These are phyloP conservation scores for Phoeniculus purpureus DNA, from an alignment of 2,797 vertebrate genomes.

Conservation along the genomic window DNA sequence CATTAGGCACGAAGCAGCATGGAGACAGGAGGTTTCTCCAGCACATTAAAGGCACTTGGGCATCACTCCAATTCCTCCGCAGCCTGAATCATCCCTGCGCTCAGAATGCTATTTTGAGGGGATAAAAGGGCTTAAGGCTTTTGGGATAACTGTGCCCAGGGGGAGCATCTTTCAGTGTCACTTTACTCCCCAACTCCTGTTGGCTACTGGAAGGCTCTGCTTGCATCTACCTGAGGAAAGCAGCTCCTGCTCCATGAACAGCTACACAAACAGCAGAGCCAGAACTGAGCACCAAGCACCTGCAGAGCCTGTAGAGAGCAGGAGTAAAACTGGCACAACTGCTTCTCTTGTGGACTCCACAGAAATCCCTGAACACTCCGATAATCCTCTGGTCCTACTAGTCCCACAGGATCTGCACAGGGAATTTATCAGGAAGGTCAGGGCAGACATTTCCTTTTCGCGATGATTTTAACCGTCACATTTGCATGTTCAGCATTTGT, in stretches of 20 bases:
- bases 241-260: neutral
- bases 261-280: neutral
- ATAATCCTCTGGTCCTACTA: neutral
- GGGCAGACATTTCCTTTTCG: neutral
- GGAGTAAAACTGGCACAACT: neutral
- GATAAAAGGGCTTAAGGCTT: conserved; percentile 48
- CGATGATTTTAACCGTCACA: neutral
- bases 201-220: neutral
- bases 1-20: neutral
- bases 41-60: conserved; percentile 61
- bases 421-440: neutral
- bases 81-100: neutral
- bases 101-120: neutral
- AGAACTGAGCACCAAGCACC: neutral
- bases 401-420: conserved; percentile 9
- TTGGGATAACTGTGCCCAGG: neutral
- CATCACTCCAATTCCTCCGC: neutral
- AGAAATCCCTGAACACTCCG: neutral
- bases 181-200: neutral
- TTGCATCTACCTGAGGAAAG: neutral
- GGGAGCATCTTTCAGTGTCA: neutral
- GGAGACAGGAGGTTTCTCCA: neutral
- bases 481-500: conserved; percentile 38
- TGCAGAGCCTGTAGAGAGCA: neutral
- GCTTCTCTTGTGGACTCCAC: neutral